Base-by-base conservation (phyloP, 2,113 vertebrate genomes). In the Copsychus sechellarum region DNA sequence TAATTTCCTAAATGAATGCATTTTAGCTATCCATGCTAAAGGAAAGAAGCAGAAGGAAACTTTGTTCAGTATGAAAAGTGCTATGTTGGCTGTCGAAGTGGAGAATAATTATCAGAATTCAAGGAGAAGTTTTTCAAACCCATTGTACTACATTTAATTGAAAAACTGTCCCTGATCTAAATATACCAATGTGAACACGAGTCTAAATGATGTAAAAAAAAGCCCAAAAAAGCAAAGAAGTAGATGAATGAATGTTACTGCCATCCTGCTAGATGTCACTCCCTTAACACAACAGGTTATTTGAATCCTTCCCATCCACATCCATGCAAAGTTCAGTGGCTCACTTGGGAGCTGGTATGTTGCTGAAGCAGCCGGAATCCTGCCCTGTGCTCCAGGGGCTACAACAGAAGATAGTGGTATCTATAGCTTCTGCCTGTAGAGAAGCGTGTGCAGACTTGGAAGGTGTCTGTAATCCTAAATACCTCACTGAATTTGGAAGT, bases 321-420 rank as follows among this genome's bases (percentile, higher is more conserved):
- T 66, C 60, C 1, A 1, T 94, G 42, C 14, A 20, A 69, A 88
- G 61, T 78, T 54, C 8, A 54, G 23, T 34, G 18, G 54, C 28
- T 88, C 5, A 2, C 38, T 66, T 45, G 38, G 28, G 54, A 72
- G 31, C 40, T 40, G 48, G 71, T 56, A 5, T 60, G 28, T 69
- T 88, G 54, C 77, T 89, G 72, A 38, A 88, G 58, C 36, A 81
- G 54, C 47, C 69, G n/a, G 12, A 83, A 60, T 73, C 48, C 48
- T 69, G 17, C 71, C 48, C 19, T 48, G 36, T 34, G 19, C 25
- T 54, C 31, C 51, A 50, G 62, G 38, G 64, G 34, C 65, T 79
- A 26, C 0, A 0, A 12, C 22, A 53, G 17, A 38, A 81, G 38
- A 43, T 2, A n/a, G 31, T 11, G 1, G 24, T 5, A 60, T 47